Percentiles rank a stretch among this genome's conserved stretches.
Evolutionary conservation across 30 jellyfish, hydroid and myxozoan genomes (phyloP).

Genomic region (Hydractinia symbiolongicarpus): DNA sequence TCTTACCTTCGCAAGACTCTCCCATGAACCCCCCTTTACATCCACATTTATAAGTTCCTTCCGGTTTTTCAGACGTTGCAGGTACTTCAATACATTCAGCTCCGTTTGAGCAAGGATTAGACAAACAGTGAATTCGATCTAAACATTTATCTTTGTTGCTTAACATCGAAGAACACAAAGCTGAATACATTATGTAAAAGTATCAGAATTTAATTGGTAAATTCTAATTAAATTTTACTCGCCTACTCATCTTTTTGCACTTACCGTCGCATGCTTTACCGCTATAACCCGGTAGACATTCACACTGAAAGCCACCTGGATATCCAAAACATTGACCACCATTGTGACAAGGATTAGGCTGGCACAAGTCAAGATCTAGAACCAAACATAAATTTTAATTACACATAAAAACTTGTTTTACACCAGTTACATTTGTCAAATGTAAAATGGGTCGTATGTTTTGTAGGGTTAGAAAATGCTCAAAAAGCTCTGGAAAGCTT

Average conservation of each 20-base stretch:
- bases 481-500: not conserved
- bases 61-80: conserved; percentile 37
- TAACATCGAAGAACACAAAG: too few relatives aligned
- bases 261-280: conserved; percentile 89
- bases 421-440: not conserved
- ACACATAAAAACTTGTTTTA: not conserved
- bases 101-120: conserved; percentile 93
- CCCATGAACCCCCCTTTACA: conserved; percentile 79
- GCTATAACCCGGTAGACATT: conserved; percentile 67
- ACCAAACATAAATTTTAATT: not conserved
- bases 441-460: not conserved
- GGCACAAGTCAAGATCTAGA: conserved; percentile 78
- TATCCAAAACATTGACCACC: conserved; percentile 94
- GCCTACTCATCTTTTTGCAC: conserved; percentile 2
- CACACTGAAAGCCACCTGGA: conserved; percentile 96
- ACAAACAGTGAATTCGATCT: conserved; percentile 67
- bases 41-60: conserved; percentile 62
- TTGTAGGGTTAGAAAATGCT: not conserved
- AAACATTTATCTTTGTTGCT: not conserved
- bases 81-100: conserved; percentile 75
- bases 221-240: not conserved
- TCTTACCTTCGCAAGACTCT: conserved; percentile 75
- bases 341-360: conserved; percentile 91
- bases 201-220: too few relatives aligned
- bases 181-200: too few relatives aligned